Evolutionary conservation across 1,140 invertebrate species (phyloP), one percentile per base, ranked within the genome.

Genomic region (Cherax destructor): DNA sequence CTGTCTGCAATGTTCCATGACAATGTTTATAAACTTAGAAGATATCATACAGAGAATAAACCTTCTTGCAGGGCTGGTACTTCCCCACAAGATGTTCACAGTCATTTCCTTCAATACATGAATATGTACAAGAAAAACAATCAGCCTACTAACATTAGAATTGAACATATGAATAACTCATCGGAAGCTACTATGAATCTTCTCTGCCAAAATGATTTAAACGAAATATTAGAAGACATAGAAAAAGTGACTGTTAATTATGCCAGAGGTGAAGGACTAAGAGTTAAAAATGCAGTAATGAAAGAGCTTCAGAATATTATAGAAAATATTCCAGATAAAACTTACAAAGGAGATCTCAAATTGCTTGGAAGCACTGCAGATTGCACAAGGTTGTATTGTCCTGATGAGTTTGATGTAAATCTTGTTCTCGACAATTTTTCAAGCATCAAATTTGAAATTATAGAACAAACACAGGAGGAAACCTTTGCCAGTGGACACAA

Each of bases 341-440:
- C 49, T 3, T 85, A 69, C 83, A 74, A 10, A 3, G 83, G 83
- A 13, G 30, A 49, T 47, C 16, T 85, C 21, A 69, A 6, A 61
- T 13, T 85, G 83, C 56, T 85, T 13, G 83, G 83, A 49, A 85
- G 83, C 10, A 18, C 65, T 16, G 41, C 18, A 18, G 83, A 85
- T 18, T 56, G 30, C 16, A 72, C 83, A 16, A 69, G 69, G 72
- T 16, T 85, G 16, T 85, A 74, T 41, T 24, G 24, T 49, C 83
- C 83, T 41, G 83, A 85, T 41, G 83, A 85, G 83, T 85, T 74
- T 21, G 83, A 85, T 49, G 21, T 85, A 6, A 85, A 74, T 49
- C 11, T 85, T 13, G 30, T 85, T n/a, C 7, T 85, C 41, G 50
- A 1, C 16, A n/a, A 10, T 16, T 59, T 59, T 16, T 59, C 56